Evolutionary conservation across 2,797 vertebrate genomes (phyloP), one percentile per base, ranked within the genome.

Genomic region (Pachyuromys duprasi): DNA sequence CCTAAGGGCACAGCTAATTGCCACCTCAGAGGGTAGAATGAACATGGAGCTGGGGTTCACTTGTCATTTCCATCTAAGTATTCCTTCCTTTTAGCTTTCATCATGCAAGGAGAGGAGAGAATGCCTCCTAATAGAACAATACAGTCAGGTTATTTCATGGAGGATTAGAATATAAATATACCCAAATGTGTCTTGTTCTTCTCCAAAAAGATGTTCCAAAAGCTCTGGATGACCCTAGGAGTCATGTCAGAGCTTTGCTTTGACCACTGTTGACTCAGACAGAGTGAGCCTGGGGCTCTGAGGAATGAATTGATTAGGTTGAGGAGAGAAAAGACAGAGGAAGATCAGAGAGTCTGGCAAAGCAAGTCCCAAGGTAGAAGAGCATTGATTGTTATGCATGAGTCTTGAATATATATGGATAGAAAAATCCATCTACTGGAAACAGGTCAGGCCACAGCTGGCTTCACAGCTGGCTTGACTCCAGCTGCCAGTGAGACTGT

Each of bases 41-140:
- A 22, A 20, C 87, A 65, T 2, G 39, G 57, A n/a, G 18, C 28
- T 8, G 79, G 17, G 79, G 36, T 3, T 75, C 8, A 45, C 1
- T 45, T 0, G 0, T 33, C 13, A 18, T 72, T 20, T 20, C 22
- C 36, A 3, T 33, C 31, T 12, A 0, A 53, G 42, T 15, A n/a
- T 87, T 75, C 39, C 31, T 89, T 91, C 84, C 75, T 75, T 57
- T 31, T 15, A 26, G 24, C 45, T 82, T 55, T 89, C 72, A 45
- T 45, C 45, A 24, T 72, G 15, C 13, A 7, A 31, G 13, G 36
- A 92, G 39, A 79, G 22, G 28, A 86, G 33, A 74, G 14, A 20
- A 0, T 24, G 13, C 4, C 12, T 31, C 69, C 65, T 15, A 88
- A 42, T n/a, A 5, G 28, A 39, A 78, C 1, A 60, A 39, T 22